These are phyloP conservation scores for Phalloptychus januarius DNA, from an alignment of 2,797 vertebrate species.

Conservation along the genomic window DNA sequence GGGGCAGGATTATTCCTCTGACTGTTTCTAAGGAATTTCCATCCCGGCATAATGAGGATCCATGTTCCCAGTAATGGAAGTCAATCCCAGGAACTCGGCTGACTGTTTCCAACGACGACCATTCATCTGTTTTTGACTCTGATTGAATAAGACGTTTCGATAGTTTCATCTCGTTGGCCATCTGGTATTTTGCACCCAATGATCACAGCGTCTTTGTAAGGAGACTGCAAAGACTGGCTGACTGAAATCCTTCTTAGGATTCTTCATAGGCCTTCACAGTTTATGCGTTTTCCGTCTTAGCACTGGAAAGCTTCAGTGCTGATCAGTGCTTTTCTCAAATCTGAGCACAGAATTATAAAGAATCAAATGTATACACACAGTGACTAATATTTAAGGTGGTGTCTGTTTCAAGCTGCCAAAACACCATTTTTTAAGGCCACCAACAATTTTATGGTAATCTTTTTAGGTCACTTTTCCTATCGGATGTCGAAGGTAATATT, in stretches of 20 bases:
- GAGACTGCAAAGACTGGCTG: constrained; percentile 39
- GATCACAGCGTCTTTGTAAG: constrained; percentile 60
- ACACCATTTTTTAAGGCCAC: too few relatives aligned
- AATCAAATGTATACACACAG: too few relatives aligned
- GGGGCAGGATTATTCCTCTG: constrained; percentile 37
- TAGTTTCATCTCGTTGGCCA: constrained; percentile 40
- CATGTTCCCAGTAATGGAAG: constrained; percentile 60
- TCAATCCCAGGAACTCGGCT: constrained; percentile 35
- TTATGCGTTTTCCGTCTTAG: constrained; percentile 21
- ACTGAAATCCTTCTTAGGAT: constrained; percentile 37
- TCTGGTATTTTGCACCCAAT: constrained; percentile 55
- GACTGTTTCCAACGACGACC: constrained; percentile 50
- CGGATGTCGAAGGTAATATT: too few relatives aligned
- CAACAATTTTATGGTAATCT: too few relatives aligned
- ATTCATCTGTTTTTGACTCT: constrained; percentile 37
- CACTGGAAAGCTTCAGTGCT: neutral
- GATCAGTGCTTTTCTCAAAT: neutral
- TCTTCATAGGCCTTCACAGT: constrained; percentile 27
- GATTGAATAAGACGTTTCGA: neutral
- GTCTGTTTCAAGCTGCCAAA: too few relatives aligned
- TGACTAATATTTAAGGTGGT: too few relatives aligned
- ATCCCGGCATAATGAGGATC: constrained; percentile 38
- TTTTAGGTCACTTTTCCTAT: too few relatives aligned
- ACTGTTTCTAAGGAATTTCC: constrained; percentile 62
- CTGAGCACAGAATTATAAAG: too few relatives aligned